Conservation (phyloP, 2,797 vertebrate genomes). For the Danio kyathit region DNA sequence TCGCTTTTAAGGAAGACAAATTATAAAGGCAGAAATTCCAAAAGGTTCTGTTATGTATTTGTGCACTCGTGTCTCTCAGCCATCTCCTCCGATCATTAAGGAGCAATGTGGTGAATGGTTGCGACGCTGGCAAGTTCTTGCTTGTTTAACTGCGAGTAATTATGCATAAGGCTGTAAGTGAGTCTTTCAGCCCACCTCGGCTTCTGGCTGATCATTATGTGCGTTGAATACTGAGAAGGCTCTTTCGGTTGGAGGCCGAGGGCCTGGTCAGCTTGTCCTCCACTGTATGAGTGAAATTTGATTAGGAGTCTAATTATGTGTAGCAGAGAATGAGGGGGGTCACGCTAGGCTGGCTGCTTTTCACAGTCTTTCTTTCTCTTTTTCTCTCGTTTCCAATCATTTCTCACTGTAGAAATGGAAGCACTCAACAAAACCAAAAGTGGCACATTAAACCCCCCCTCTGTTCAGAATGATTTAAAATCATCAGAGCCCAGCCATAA, state of each 20-base stretch:
- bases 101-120: constrained; percentile 26
- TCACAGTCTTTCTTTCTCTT: constrained; percentile 12
- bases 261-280: constrained; percentile 48
- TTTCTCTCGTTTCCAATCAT: constrained; percentile 36
- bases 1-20: constrained; percentile 37
- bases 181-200: constrained; percentile 27
- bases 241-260: constrained; percentile 40
- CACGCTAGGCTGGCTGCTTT: constrained; percentile 41
- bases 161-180: constrained; percentile 47
- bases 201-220: constrained; percentile 48
- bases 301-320: constrained; percentile 57
- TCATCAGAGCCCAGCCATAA: constrained; percentile 14
- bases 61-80: constrained; percentile 12
- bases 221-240: constrained; percentile 40
- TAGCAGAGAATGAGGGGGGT: constrained; percentile 39
- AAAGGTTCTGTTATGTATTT: constrained; percentile 41
- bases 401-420: constrained; percentile 10
- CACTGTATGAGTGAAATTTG: constrained; percentile 48
- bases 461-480: constrained; percentile 31
- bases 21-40: constrained; percentile 26
- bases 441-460: constrained; percentile 25
- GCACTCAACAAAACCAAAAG: constrained; percentile 40
- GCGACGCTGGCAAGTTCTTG: constrained; percentile 32
- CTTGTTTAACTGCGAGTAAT: constrained; percentile 51
- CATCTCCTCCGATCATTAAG: constrained; percentile 32